A percentile compares a stretch with the other conserved stretches of the same genome.
phyloP scores from a whole-genome alignment of 2,113 vertebrate species.

The Toxotes chatareus region DNA sequence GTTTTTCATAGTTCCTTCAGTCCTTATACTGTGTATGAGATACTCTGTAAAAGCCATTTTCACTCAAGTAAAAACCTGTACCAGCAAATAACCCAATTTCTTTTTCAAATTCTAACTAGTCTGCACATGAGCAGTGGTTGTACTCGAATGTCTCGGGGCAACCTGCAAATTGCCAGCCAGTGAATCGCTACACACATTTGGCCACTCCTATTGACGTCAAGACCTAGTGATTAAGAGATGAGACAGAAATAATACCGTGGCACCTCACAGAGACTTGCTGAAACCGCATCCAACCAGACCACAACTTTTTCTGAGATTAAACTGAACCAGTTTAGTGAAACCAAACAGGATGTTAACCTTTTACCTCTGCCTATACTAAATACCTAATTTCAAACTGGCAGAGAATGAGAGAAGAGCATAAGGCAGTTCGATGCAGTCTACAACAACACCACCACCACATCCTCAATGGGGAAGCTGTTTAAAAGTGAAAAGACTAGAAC shows the following conservation, averaged over 20 bases:
- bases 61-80: not conserved
- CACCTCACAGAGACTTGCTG: slow-evolving; percentile 14
- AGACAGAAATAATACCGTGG: slow-evolving; percentile 58
- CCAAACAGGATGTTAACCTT: not conserved
- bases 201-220: slow-evolving; percentile 77
- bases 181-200: slow-evolving; percentile 43
- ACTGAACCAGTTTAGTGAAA: not conserved
- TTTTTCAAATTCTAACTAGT: slow-evolving; percentile 42
- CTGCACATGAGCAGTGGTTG: not conserved
- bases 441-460: not conserved
- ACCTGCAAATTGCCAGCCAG: slow-evolving; percentile 33
- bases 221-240: slow-evolving; percentile 73
- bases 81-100: not conserved
- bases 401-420: not conserved
- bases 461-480: not conserved
- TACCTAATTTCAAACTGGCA: not conserved
- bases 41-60: slow-evolving; percentile 2
- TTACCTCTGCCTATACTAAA: not conserved
- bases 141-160: slow-evolving; percentile 25
- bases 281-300: slow-evolving; percentile 31
- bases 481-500: not conserved
- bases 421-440: not conserved
- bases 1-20: slow-evolving; percentile 38
- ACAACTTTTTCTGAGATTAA: not conserved
- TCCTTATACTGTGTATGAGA: slow-evolving; percentile 33